Evolutionary conservation across 2,888 invertebrate species (phyloP), one percentile per base, ranked within the genome.

Genomic region (Stramonita haemastoma): DNA sequence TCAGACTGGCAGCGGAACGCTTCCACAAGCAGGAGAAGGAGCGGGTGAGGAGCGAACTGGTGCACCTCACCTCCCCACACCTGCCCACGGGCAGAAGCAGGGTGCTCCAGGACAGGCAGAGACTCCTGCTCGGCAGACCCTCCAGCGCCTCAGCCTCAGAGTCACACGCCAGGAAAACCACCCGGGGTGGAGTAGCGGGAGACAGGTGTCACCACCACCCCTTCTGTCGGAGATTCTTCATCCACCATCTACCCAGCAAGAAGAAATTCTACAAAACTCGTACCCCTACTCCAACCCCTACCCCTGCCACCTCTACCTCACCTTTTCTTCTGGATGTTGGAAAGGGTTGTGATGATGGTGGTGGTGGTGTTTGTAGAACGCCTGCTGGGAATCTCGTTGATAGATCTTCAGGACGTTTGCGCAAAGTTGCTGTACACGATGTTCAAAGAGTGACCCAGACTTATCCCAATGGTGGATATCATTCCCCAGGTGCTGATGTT

Each of bases 191-290:
- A 1, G 56, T 87, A 32, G 87, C 90, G 19, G 89, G 87, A 15
- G 93, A 93, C 83, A 93, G 92, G 87, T 91, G 92, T 32, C 93
- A 92, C 60, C 81, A 81, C 36, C 77, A 91, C 91, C 93, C 93
- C 29, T 93, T 93, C 88, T 94, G 94, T 92, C 93, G 92, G 57
- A 90, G 94, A n/a, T 93, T 92, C 90, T 93, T 93, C 73, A 91
- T 93, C 36, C 94, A 94, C 81, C 94, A 94, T 90, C 90, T 94
- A 15, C 94, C 94, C 66, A 92, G 92, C 46, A 94, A 94, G 88
- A 89, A 91, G 57, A 91, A 91, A n/a, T 92, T 90, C 81, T 94
- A 93, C 90, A 90, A 91, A 66, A 60, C 77, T 22, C 88, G 66
- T 1, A 87, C 90, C 29, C 90, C 89, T 4, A 57, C 91, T 19